These are phyloP conservation scores for Octodonta nipae DNA, from an alignment of 2,888 invertebrate species.

Conservation along the genomic window DNA sequence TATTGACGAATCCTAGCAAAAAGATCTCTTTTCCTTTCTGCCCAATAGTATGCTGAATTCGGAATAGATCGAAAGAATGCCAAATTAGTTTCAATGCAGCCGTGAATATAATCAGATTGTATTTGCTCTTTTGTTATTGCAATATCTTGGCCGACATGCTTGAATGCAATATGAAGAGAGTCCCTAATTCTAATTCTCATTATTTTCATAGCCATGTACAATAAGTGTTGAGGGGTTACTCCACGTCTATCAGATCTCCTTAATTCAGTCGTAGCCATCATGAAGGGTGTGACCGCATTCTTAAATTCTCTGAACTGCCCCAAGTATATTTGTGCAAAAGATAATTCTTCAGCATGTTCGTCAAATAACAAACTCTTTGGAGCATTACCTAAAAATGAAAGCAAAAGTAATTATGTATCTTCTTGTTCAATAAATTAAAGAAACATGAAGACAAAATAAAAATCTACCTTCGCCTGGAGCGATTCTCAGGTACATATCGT, in stretches of 20 bases:
- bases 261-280: background rate
- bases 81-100: constrained; percentile 1
- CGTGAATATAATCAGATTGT: background rate
- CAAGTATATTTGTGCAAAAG: background rate
- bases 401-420: too few species aligned
- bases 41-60: constrained; percentile 2
- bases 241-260: constrained; percentile 3
- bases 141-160: background rate
- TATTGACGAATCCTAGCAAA: constrained; percentile 3
- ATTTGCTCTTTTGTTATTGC: background rate
- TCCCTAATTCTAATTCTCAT: constrained; percentile 3
- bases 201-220: constrained; percentile 3
- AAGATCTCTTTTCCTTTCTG: background rate
- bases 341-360: background rate
- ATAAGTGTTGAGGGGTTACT: constrained; percentile 1
- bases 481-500: background rate
- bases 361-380: background rate
- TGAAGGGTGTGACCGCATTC: background rate
- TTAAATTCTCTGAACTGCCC: background rate
- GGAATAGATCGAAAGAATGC: constrained; percentile 2
- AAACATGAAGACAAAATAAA: too few species aligned
- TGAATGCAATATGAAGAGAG: background rate
- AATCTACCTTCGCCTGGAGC: background rate
- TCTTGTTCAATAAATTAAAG: too few species aligned
- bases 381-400: too few species aligned